These are phyloP conservation scores for Limenitis camilla DNA, from an alignment of 2,888 invertebrate species.

Conservation along the genomic window DNA sequence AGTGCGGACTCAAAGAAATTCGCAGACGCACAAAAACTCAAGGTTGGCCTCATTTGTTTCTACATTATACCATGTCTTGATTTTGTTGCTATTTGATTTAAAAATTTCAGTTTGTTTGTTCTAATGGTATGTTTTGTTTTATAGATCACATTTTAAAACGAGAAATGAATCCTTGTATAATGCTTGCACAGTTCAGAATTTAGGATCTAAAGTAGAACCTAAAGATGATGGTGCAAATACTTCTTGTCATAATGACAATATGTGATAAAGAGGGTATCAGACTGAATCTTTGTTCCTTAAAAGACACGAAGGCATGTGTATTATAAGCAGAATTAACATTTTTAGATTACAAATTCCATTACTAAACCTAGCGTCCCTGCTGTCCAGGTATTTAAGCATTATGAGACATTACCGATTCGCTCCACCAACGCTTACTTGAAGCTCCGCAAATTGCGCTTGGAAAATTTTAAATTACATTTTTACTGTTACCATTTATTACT, in stretches of 20 bases:
- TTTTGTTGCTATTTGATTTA: not conserved
- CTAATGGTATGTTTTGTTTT: too few species aligned
- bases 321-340: not conserved
- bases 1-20: not conserved
- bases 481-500: not conserved
- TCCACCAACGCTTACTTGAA: conserved; percentile 10
- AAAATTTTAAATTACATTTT: conserved; percentile 18
- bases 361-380: conserved; percentile 18
- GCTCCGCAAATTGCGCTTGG: conserved; percentile 13
- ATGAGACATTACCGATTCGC: conserved; percentile 23
- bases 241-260: too few species aligned
- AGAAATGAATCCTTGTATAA: too few species aligned
- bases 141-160: too few species aligned
- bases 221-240: too few species aligned
- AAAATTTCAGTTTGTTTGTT: not conserved
- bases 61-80: not conserved
- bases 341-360: conserved; percentile 14
- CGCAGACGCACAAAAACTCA: conserved; percentile 1
- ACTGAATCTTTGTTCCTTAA: not conserved
- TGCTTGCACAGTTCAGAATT: too few species aligned
- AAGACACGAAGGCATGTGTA: not conserved
- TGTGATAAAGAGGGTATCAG: too few species aligned
- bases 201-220: too few species aligned
- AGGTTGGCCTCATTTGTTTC: not conserved
- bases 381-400: conserved; percentile 12